Percentiles rank a stretch among this genome's conserved stretches.
phyloP scores from a whole-genome alignment of 2,797 vertebrate species.

The Sebastes glaucus region DNA sequence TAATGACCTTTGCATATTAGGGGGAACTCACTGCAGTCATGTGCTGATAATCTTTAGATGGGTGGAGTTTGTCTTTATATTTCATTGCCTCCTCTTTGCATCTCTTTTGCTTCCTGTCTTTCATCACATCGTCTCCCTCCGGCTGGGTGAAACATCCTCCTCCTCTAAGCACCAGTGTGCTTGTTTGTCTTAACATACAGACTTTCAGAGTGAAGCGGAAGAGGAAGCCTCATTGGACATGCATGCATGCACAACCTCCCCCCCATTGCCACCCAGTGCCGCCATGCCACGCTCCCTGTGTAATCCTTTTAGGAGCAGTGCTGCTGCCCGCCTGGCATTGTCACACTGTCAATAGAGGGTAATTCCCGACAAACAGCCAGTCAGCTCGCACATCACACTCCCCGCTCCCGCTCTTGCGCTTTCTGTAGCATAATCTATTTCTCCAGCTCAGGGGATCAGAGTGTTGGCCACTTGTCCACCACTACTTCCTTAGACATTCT shows the following conservation, averaged over 20 bases:
- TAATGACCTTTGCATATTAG: slow-evolving; percentile 20
- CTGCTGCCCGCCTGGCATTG: slow-evolving; percentile 59
- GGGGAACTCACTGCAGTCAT: not conserved
- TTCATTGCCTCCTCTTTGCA: slow-evolving; percentile 24
- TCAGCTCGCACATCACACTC: slow-evolving; percentile 25
- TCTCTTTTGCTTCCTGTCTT: slow-evolving; percentile 25
- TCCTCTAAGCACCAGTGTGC: slow-evolving; percentile 18
- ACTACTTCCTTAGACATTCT: slow-evolving; percentile 33
- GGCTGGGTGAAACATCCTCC: slow-evolving; percentile 54
- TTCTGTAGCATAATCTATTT: slow-evolving; percentile 33
- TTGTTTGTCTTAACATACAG: slow-evolving; percentile 42
- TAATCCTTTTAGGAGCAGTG: slow-evolving; percentile 79
- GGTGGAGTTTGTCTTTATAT: slow-evolving; percentile 4
- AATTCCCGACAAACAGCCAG: slow-evolving; percentile 69
- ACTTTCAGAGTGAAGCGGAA: slow-evolving; percentile 32
- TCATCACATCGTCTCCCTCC: slow-evolving; percentile 47
- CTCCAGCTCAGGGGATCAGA: slow-evolving; percentile 41
- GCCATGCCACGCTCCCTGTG: slow-evolving; percentile 62
- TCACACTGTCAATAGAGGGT: slow-evolving; percentile 74
- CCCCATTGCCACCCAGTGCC: slow-evolving; percentile 44
- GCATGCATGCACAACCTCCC: slow-evolving; percentile 32
- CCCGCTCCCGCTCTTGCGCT: slow-evolving; percentile 14
- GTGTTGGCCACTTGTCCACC: not conserved
- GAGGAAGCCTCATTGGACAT: slow-evolving; percentile 50
- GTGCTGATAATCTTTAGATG: slow-evolving; percentile 21